A percentile compares a stretch with the other conserved stretches of the same genome.
These are phyloP conservation scores for Eugnorisma glareosa DNA, from an alignment of 2,888 invertebrate species.

Conservation along the genomic window DNA sequence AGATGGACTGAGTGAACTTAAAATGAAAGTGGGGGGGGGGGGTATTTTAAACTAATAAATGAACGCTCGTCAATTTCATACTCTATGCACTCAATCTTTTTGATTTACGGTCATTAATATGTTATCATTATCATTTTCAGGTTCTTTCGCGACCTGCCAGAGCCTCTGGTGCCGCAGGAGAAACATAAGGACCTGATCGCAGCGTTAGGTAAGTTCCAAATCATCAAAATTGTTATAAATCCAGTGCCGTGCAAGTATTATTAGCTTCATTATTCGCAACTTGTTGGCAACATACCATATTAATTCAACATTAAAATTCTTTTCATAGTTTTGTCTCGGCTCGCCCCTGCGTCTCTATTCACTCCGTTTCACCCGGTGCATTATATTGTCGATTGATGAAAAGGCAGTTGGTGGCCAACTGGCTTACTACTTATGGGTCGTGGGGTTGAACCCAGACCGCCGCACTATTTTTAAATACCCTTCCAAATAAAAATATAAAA, in stretches of 20 bases:
- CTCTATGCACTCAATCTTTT: not conserved
- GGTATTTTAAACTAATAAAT: not conserved
- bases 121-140: constrained; percentile 77
- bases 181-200: constrained; percentile 93
- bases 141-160: constrained; percentile 97
- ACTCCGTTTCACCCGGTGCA: not conserved
- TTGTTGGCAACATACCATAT: not conserved
- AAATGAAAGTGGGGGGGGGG: not conserved
- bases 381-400: not conserved
- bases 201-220: constrained; percentile 91
- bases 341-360: not conserved
- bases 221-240: too few relatives aligned
- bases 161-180: constrained; percentile 94
- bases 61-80: not conserved
- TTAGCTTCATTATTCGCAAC: not conserved
- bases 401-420: not conserved
- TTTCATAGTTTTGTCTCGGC: not conserved
- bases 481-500: too few relatives aligned
- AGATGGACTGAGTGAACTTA: not conserved
- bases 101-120: not conserved
- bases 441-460: too few relatives aligned
- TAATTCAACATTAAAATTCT: not conserved
- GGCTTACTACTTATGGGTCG: not conserved
- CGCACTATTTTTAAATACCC: too few relatives aligned
- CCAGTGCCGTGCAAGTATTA: not conserved